phyloP scores from a whole-genome alignment of 2,888 invertebrate genomes.

The Euzetes globulus region DNA sequence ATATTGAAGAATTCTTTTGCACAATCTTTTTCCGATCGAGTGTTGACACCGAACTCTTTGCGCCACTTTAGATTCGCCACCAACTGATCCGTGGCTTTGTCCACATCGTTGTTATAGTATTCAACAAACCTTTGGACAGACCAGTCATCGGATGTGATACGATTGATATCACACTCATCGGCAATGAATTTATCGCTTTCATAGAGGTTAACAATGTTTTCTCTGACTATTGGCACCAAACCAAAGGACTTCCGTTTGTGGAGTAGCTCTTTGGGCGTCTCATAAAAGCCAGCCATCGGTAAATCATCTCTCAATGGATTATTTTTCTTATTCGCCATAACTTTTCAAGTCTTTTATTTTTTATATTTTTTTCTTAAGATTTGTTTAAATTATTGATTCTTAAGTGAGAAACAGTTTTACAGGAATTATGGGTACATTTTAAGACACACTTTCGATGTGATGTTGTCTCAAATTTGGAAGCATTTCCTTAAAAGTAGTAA shows the following conservation, averaged over 20 bases:
- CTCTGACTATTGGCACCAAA: not conserved
- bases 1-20: not conserved
- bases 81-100: not conserved
- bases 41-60: not conserved
- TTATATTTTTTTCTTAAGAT: too few relatives aligned
- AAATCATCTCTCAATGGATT: not conserved
- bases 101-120: conserved; percentile 6
- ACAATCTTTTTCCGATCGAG: not conserved
- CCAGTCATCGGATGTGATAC: not conserved
- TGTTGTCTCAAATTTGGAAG: too few relatives aligned
- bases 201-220: not conserved
- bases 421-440: too few relatives aligned
- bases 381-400: too few relatives aligned
- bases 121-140: conserved; percentile 15
- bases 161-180: conserved; percentile 23
- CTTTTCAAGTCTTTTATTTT: not conserved
- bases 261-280: conserved; percentile 4
- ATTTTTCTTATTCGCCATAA: not conserved
- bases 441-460: too few relatives aligned
- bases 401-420: too few relatives aligned
- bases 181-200: not conserved
- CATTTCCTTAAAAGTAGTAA: too few relatives aligned
- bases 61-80: not conserved
- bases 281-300: conserved; percentile 4
- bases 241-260: conserved; percentile 2